Percentiles rank a stretch among this genome's conserved stretches.
Conservation (phyloP, 2,888 invertebrate species). For the Adelognathus sp. region DNA sequence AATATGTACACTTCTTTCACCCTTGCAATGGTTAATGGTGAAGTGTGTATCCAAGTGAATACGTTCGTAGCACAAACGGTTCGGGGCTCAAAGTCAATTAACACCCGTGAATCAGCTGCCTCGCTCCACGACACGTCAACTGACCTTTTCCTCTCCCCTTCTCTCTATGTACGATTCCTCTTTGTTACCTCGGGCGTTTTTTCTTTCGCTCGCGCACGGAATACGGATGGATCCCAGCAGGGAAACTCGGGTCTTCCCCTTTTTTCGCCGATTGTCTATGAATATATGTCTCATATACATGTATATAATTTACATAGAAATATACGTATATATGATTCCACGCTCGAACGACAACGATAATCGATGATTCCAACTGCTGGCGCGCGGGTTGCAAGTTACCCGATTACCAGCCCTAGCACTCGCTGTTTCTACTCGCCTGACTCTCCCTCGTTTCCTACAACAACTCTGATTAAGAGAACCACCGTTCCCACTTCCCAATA, state of each 20-base stretch:
- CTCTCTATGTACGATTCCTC: constrained; percentile 1
- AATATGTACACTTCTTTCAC: background rate
- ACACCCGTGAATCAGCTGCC: constrained; percentile 14
- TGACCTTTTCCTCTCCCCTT: background rate
- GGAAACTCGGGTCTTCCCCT: background rate
- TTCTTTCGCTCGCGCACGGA: background rate
- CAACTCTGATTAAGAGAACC: constrained; percentile 21
- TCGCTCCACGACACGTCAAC: background rate
- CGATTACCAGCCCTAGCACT: constrained; percentile 24
- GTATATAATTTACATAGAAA: background rate
- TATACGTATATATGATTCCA: constrained; percentile 12
- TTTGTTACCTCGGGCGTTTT: constrained; percentile 6
- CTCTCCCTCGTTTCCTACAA: constrained; percentile 6
- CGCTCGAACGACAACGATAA: constrained; percentile 28
- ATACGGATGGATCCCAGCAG: background rate
- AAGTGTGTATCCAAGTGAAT: constrained; percentile 10
- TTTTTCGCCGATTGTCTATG: background rate
- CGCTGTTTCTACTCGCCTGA: constrained; percentile 21
- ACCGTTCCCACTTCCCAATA: background rate
- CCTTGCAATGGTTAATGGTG: background rate
- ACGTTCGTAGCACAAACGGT: constrained; percentile 2
- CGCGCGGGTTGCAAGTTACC: constrained; percentile 21
- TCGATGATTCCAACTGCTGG: constrained; percentile 34
- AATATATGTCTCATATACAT: background rate
- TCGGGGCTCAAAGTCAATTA: constrained; percentile 34